A percentile compares a stretch with the other conserved stretches of the same genome.
Conservation (phyloP, 2,113 vertebrate genomes). For the Chionomys nivalis region DNA sequence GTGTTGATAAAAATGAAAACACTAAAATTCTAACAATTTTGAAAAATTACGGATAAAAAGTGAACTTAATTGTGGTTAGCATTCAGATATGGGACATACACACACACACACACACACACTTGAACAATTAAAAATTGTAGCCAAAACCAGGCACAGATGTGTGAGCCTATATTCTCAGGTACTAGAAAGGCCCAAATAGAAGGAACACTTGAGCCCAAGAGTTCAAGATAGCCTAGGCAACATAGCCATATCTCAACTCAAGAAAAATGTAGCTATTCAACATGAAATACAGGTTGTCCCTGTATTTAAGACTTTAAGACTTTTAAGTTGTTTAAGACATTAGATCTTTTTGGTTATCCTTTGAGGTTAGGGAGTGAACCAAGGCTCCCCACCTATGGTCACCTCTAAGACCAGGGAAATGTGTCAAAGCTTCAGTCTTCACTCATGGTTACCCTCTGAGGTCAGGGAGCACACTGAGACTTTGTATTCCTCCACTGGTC, state of each 20-base stretch:
- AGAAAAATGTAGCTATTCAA: not conserved
- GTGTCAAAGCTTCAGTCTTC: not conserved
- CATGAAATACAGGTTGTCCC: not conserved
- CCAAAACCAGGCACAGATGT: not conserved
- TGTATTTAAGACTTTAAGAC: no score
- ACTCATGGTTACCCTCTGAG: not conserved
- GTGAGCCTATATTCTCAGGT: no score
- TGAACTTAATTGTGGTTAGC: not conserved
- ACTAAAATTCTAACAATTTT: not conserved
- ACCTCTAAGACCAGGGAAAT: not conserved
- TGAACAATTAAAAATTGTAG: not conserved
- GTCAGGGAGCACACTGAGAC: not conserved
- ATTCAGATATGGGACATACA: not conserved
- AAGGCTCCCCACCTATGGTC: not conserved
- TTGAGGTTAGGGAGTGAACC: not conserved
- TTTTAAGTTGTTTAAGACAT: no score
- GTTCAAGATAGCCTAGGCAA: not conserved
- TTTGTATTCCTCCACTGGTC: not conserved
- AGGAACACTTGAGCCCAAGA: not conserved
- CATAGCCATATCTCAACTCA: not conserved
- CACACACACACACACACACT: not conserved
- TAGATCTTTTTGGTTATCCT: not conserved
- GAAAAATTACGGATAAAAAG: not conserved
- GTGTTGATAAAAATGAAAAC: conserved; percentile 56
- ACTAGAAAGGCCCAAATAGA: not conserved